phyloP scores from a whole-genome alignment of 2,888 invertebrate species.

The Pinctada fucata region DNA sequence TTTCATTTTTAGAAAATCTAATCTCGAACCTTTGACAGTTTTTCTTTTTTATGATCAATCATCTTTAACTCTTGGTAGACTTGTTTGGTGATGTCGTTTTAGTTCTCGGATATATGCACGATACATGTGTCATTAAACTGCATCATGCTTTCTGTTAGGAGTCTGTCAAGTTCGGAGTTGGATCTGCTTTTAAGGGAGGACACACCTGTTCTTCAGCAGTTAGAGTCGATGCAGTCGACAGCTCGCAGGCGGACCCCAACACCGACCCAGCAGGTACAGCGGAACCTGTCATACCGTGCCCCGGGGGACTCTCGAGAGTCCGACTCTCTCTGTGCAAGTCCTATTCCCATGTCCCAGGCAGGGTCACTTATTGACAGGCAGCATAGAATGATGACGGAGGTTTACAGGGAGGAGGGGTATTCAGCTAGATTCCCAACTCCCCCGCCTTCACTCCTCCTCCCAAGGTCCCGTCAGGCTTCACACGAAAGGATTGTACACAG shows the following conservation, averaged over 20 bases:
- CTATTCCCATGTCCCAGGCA: constrained; percentile 33
- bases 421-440: constrained; percentile 50
- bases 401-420: constrained; percentile 25
- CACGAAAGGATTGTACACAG: constrained; percentile 29
- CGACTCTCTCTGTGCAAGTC: constrained; percentile 20
- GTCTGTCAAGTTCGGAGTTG: constrained; percentile 64
- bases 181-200: constrained; percentile 57
- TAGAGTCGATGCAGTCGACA: constrained; percentile 25
- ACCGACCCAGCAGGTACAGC: constrained; percentile 13
- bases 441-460: constrained; percentile 71
- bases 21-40: no score
- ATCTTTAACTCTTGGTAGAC: no score
- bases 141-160: constrained; percentile 44
- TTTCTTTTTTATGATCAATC: no score
- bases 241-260: constrained; percentile 10
- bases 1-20: no score
- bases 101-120: no score
- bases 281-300: constrained; percentile 22
- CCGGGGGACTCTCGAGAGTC: constrained; percentile 16
- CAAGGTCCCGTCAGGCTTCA: constrained; percentile 53
- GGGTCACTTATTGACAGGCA: constrained; percentile 33
- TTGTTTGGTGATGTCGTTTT: no score
- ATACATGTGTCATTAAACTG: no score
- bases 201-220: constrained; percentile 23
- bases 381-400: constrained; percentile 40